These are phyloP conservation scores for Acanthurus tractus DNA, from an alignment of 2,797 vertebrate genomes.

Conservation along the genomic window DNA sequence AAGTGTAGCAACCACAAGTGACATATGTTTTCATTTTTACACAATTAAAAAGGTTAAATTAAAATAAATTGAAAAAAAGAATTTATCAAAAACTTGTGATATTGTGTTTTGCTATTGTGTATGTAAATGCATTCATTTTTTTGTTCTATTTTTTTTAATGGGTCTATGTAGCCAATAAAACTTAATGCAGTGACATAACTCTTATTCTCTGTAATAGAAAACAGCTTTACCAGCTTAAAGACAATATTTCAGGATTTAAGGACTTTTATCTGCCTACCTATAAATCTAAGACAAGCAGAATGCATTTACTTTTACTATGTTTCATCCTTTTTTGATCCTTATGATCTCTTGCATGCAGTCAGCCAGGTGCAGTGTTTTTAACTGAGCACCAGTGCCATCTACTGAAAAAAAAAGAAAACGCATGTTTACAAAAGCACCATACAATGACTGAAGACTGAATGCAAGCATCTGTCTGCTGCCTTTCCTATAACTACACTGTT, in stretches of 20 bases:
- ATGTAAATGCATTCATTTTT: background rate
- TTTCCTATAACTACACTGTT: background rate
- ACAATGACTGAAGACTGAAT: background rate
- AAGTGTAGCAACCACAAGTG: slow-evolving; percentile 16
- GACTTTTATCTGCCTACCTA: background rate
- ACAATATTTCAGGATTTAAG: background rate
- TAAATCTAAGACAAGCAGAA: background rate
- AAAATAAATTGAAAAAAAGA: background rate
- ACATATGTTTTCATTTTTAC: background rate
- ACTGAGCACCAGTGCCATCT: slow-evolving; percentile 67
- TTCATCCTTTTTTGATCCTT: background rate
- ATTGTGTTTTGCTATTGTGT: background rate
- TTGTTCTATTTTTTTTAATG: background rate
- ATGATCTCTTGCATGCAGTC: background rate
- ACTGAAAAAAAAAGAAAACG: slow-evolving; percentile 41
- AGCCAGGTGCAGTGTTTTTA: background rate
- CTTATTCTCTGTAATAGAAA: background rate
- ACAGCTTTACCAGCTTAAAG: background rate
- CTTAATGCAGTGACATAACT: background rate
- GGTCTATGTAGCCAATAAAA: background rate
- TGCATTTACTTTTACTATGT: background rate
- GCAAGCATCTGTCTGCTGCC: slow-evolving; percentile 15
- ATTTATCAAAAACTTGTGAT: too few species aligned
- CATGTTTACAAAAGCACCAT: background rate
- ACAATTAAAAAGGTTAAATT: too few species aligned